These are phyloP conservation scores for Troides oblongomaculatus DNA, from an alignment of 2,888 invertebrate species.

Conservation along the genomic window DNA sequence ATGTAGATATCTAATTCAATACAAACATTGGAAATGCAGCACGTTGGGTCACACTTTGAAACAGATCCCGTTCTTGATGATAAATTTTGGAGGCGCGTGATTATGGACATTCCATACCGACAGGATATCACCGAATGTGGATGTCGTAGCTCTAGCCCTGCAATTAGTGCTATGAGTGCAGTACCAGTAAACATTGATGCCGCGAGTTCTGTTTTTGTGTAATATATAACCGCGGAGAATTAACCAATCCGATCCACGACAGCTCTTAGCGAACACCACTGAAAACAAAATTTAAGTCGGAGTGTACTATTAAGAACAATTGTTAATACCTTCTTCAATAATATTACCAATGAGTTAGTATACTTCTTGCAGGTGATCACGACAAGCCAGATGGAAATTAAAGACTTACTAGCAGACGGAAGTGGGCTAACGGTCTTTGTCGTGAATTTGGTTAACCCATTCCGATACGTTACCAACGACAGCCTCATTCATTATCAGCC, in stretches of 20 bases:
- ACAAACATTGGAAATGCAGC: too few species aligned
- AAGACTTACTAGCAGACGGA: too few species aligned
- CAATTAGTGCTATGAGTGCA: slow-evolving; percentile 8
- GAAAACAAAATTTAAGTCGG: slow-evolving; percentile 20
- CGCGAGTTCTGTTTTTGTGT: slow-evolving; percentile 16
- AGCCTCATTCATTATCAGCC: too few species aligned
- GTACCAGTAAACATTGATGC: slow-evolving; percentile 33
- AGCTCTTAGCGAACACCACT: slow-evolving; percentile 32
- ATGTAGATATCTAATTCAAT: too few species aligned
- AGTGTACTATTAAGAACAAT: too few species aligned
- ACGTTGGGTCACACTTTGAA: neutral
- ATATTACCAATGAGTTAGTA: too few species aligned
- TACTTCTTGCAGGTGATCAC: too few species aligned
- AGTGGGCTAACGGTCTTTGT: too few species aligned
- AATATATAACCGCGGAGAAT: slow-evolving; percentile 16
- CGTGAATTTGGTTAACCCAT: too few species aligned
- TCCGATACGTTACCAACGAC: too few species aligned
- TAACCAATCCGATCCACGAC: slow-evolving; percentile 9
- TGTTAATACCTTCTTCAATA: too few species aligned
- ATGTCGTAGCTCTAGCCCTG: slow-evolving; percentile 14
- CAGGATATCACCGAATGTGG: slow-evolving; percentile 2
- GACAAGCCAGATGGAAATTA: too few species aligned
- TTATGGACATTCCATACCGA: neutral
- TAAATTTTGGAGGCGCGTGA: slow-evolving; percentile 11
- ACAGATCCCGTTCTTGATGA: slow-evolving; percentile 13